Percentiles rank a stretch among this genome's conserved stretches.
Evolutionary conservation across 2,113 vertebrate species (phyloP).

Genomic region (Oxyura jamaicensis): DNA sequence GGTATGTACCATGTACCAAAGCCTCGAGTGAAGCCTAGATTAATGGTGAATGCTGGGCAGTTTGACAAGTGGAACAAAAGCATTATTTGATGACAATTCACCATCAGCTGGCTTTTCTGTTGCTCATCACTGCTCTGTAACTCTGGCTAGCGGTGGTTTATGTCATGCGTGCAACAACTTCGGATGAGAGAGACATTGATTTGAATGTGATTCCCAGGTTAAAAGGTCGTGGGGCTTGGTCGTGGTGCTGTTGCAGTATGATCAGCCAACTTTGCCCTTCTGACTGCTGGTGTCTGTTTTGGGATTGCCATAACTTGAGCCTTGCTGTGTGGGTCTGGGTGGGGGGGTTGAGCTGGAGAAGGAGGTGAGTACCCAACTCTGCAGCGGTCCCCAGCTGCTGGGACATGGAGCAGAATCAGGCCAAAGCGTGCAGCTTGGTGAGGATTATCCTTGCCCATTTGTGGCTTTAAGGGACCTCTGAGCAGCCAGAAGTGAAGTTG

Average conservation of each 20-base stretch:
- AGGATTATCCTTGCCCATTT: neutral
- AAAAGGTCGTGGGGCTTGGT: neutral
- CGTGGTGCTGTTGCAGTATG: neutral
- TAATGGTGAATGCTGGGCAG: neutral
- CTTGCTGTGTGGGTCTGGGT: fast-evolving
- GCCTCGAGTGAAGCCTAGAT: neutral
- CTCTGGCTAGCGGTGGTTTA: neutral
- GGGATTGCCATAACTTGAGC: neutral
- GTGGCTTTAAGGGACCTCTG: neutral
- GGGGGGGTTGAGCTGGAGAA: neutral
- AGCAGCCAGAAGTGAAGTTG: neutral
- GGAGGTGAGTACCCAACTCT: fast-evolving
- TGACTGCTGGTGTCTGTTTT: neutral
- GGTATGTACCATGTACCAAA: neutral
- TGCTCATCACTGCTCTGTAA: neutral
- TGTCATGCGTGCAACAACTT: neutral
- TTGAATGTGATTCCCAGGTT: neutral
- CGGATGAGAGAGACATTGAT: neutral
- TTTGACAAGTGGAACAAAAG: neutral
- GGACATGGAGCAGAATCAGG: neutral
- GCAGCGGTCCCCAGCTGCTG: neutral
- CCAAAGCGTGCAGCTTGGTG: neutral
- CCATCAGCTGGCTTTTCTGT: neutral
- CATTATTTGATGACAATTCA: neutral
- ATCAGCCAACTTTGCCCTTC: neutral